Conservation (phyloP, 92 coral and sea anemone species). For the Metridium senile region DNA sequence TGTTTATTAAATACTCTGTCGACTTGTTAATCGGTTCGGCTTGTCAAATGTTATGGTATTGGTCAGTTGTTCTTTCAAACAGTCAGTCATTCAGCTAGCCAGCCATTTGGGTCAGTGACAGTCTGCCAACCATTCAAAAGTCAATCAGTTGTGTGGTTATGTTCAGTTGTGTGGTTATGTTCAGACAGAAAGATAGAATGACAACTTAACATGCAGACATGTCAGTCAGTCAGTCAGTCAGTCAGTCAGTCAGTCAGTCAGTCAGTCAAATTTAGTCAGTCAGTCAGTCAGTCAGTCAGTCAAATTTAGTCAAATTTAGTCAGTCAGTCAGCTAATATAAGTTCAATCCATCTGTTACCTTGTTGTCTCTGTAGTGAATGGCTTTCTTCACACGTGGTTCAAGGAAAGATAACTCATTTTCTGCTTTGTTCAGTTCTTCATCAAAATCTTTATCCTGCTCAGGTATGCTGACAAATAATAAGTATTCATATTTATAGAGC, state of each 20-base stretch:
- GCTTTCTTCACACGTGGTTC: conserved; percentile 16
- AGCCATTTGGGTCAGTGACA: no score
- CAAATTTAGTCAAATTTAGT: background rate
- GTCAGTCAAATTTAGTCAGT: background rate
- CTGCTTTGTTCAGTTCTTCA: background rate
- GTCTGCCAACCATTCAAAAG: no score
- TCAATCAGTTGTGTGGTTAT: no score
- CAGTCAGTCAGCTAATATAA: background rate
- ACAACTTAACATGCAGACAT: no score
- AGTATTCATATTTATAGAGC: background rate
- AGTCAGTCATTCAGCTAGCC: no score
- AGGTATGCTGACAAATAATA: background rate
- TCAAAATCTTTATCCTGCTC: background rate
- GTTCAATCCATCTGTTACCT: background rate
- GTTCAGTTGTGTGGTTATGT: no score
- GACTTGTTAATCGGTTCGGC: no score
- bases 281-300: background rate
- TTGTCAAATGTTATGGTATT: no score
- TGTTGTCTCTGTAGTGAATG: conserved; percentile 9
- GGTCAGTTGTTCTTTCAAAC: no score
- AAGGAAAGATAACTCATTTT: background rate
- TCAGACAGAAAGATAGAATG: no score
- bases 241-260: background rate
- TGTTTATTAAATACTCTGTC: no score
- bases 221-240: background rate